These are phyloP conservation scores for Hydrophis major DNA, from an alignment of 2,797 vertebrate species.

Conservation along the genomic window DNA sequence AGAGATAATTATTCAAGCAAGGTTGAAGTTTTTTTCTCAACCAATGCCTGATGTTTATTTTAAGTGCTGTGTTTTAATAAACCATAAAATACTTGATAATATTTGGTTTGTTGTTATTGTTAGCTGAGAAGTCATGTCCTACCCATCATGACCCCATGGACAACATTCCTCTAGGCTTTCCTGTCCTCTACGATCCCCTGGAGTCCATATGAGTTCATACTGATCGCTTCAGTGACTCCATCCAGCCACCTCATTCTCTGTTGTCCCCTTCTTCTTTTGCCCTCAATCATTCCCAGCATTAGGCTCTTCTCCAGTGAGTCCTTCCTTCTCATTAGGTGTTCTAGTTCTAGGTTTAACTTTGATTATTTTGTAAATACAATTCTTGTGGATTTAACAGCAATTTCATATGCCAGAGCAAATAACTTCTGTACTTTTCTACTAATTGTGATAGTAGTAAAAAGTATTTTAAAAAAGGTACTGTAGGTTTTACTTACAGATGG, in stretches of 20 bases:
- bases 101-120: background rate
- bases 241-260: no score
- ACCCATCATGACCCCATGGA: no score
- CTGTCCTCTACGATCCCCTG: no score
- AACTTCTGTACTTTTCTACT: background rate
- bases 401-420: background rate
- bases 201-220: no score
- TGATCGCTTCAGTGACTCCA: no score
- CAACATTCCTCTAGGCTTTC: no score
- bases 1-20: constrained; percentile 30
- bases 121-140: no score
- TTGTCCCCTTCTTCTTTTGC: no score
- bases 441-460: background rate
- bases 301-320: no score
- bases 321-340: no score
- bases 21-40: constrained; percentile 30
- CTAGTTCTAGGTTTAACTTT: background rate
- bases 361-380: background rate
- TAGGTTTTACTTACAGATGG: background rate
- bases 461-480: background rate
- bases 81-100: background rate
- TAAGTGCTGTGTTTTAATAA: constrained; percentile 34
- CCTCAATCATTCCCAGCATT: no score
- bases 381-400: background rate
- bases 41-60: background rate